These are phyloP conservation scores for Peromyscus polionotus DNA, from an alignment of 2,113 vertebrate genomes.

Conservation along the genomic window DNA sequence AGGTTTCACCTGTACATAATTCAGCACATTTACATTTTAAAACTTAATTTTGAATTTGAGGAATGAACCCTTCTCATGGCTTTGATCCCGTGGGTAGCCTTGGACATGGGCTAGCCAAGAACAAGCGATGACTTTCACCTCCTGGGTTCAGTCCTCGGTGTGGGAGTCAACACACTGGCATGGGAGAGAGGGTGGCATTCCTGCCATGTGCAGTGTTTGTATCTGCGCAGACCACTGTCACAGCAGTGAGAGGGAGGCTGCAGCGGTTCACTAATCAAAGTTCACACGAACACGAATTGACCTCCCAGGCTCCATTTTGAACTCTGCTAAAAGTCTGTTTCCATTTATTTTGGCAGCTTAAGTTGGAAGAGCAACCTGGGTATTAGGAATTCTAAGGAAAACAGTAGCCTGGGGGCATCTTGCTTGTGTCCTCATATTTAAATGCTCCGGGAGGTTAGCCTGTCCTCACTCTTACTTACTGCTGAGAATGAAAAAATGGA, in stretches of 20 bases:
- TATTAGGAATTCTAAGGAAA: constrained; percentile 81
- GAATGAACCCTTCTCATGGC: constrained; percentile 9
- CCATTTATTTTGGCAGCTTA: constrained; percentile 86
- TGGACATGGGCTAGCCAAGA: constrained; percentile 46
- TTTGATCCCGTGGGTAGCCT: constrained; percentile 38
- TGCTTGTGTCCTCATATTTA: constrained; percentile 74
- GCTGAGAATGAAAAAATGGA: background rate
- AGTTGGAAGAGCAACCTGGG: constrained; percentile 80
- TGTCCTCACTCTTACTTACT: background rate
- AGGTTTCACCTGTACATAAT: constrained; percentile 71
- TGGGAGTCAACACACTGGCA: constrained; percentile 27
- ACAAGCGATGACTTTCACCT: constrained; percentile 56
- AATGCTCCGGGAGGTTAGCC: constrained; percentile 61
- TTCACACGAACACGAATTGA: constrained; percentile 81
- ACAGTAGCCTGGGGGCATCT: constrained; percentile 78
- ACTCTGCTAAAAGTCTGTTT: constrained; percentile 79
- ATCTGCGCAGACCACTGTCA: constrained; percentile 67
- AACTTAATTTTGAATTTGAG: constrained; percentile 60
- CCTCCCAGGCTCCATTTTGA: constrained; percentile 83
- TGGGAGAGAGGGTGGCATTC: background rate
- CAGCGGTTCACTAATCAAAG: constrained; percentile 61
- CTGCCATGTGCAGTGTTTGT: constrained; percentile 67
- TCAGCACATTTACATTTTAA: constrained; percentile 65
- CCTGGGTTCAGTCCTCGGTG: constrained; percentile 43
- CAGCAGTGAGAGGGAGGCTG: constrained; percentile 69